These are phyloP conservation scores for Anguilla pacifica DNA, from an alignment of 2,797 vertebrate species.

Conservation along the genomic window DNA sequence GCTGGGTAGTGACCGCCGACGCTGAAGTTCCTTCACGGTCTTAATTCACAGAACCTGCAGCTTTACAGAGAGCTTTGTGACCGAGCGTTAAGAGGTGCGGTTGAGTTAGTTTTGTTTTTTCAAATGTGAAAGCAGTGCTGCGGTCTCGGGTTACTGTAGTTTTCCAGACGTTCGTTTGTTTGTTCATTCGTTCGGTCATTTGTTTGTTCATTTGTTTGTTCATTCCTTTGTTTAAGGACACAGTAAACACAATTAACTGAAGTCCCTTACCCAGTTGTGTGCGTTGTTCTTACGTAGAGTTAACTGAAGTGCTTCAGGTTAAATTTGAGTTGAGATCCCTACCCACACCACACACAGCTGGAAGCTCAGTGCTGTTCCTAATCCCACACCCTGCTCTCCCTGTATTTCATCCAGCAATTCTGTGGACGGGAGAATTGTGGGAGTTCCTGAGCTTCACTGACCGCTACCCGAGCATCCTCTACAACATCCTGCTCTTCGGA, in stretches of 20 bases:
- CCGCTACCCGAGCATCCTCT: constrained; percentile 82
- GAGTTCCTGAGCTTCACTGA: constrained; percentile 90
- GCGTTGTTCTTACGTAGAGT: neutral
- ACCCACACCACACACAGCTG: neutral
- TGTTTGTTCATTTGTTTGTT: too few species aligned
- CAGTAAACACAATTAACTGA: too few species aligned
- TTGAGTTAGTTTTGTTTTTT: too few species aligned
- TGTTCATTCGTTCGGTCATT: too few species aligned
- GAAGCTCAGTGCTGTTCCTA: neutral
- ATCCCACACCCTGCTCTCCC: neutral
- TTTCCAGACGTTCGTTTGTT: neutral
- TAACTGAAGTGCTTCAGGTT: neutral
- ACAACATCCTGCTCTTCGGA: constrained; percentile 92
- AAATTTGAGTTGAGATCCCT: neutral
- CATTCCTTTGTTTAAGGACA: too few species aligned
- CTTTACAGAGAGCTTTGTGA: neutral
- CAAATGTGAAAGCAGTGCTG: neutral
- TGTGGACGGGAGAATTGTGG: constrained; percentile 94
- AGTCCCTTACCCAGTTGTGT: neutral
- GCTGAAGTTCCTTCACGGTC: neutral
- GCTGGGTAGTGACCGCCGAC: neutral
- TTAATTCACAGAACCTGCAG: neutral
- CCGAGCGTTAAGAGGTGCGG: neutral
- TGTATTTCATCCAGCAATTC: constrained; percentile 71
- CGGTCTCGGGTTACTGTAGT: neutral